phyloP scores from a whole-genome alignment of 1,140 invertebrate species.

The Aphelinus atriplicis region DNA sequence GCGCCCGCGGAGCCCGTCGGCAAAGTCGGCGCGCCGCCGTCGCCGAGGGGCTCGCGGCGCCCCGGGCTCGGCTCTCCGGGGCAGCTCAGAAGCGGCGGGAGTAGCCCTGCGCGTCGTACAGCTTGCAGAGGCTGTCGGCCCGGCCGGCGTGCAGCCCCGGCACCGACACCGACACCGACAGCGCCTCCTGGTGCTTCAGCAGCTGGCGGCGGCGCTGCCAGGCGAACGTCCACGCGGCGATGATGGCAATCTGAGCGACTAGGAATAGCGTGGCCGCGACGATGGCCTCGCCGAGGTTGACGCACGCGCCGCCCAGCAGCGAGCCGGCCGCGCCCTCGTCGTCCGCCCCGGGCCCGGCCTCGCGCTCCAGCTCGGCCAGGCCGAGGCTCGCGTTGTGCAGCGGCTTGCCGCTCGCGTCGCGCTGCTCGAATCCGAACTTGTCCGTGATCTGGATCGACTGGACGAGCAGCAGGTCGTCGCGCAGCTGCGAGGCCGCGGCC shows the following conservation, averaged over 20 bases:
- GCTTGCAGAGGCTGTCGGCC: conserved; percentile 83
- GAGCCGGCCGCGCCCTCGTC: conserved; percentile 65
- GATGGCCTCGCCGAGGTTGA: conserved; percentile 81
- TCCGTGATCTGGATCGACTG: conserved; percentile 93
- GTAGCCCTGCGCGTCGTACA: conserved; percentile 87
- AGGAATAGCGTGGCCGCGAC: conserved; percentile 85
- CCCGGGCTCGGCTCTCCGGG: conserved; percentile 23
- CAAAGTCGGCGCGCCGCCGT: neutral
- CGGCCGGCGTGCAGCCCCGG: conserved; percentile 69
- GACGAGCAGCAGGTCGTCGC: conserved; percentile 86
- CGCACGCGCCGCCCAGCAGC: conserved; percentile 70
- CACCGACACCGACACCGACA: conserved; percentile 68
- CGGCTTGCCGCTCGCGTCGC: conserved; percentile 45
- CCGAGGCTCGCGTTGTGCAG: conserved; percentile 4
- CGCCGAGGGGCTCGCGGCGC: conserved; percentile 16
- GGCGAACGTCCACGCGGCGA: conserved; percentile 84
- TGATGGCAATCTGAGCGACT: conserved; percentile 82
- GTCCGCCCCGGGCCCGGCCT: conserved; percentile 64
- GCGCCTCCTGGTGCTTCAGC: conserved; percentile 67
- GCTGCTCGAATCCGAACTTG: conserved; percentile 86
- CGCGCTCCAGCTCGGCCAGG: conserved; percentile 48
- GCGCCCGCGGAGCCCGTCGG: neutral
- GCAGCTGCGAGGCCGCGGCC: conserved; percentile 64
- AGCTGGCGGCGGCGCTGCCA: conserved; percentile 80
- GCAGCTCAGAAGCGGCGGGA: conserved; percentile 80